Evolutionary conservation across 2,113 vertebrate species (phyloP).

Genomic region (Mobula hypostoma): DNA sequence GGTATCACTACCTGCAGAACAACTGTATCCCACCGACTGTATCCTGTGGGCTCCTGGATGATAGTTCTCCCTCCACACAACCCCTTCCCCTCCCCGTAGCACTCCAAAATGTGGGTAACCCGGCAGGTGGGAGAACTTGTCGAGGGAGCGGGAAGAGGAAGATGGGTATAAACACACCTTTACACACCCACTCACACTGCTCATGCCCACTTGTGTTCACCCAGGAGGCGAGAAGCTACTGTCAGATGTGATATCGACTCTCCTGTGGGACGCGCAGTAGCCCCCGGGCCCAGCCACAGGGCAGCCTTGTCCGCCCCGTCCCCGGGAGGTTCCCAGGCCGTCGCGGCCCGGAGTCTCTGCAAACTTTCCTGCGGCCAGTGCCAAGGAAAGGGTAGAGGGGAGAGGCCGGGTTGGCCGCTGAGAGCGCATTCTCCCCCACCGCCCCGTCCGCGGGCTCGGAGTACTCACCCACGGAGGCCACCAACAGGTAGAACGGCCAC

Average conservation of each 20-base stretch:
- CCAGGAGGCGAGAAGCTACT: background rate
- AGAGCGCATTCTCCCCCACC: background rate
- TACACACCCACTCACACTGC: background rate
- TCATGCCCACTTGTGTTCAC: background rate
- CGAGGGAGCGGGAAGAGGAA: no score
- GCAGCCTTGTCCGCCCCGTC: no score
- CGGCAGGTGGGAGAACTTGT: no score
- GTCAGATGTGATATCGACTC: background rate
- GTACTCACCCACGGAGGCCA: constrained; percentile 17
- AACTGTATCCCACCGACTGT: background rate
- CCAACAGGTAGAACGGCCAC: constrained; percentile 4
- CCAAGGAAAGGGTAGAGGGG: background rate
- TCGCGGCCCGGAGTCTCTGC: background rate
- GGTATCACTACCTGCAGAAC: background rate
- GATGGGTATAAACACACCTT: background rate
- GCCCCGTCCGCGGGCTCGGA: background rate
- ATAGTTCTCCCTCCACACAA: background rate
- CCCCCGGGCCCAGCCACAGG: no score
- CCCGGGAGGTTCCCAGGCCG: background rate
- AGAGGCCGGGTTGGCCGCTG: background rate
- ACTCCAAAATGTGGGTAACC: no score
- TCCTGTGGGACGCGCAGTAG: no score
- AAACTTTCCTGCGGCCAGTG: background rate
- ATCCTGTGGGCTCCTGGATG: background rate
- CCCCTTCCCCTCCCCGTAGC: no score